Evolutionary conservation across 2,888 invertebrate genomes (phyloP).

Genomic region (Carpatolechia fugitivella): DNA sequence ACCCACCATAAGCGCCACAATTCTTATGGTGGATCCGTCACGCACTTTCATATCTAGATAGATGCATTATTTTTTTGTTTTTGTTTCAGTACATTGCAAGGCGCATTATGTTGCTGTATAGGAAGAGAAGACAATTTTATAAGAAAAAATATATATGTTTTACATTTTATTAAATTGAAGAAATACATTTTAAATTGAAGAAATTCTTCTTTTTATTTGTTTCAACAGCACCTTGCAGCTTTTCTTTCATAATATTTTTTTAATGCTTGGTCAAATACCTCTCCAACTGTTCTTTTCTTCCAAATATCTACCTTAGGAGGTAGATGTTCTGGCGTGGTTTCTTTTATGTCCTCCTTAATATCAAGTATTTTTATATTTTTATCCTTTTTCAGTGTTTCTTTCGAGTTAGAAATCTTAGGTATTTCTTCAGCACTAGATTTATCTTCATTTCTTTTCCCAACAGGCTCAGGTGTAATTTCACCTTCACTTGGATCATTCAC

Average conservation of each 20-base stretch:
- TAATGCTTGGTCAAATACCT: conserved; percentile 86
- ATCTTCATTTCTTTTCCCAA: conserved; percentile 19
- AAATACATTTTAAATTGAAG: conserved; percentile 2
- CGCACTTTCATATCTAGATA: too few species aligned
- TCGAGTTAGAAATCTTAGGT: neutral
- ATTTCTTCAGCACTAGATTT: conserved; percentile 17
- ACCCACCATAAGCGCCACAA: too few species aligned
- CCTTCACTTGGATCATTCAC: conserved; percentile 81
- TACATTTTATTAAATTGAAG: too few species aligned
- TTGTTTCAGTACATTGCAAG: conserved; percentile 79
- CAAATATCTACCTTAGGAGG: conserved; percentile 85
- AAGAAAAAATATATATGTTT: too few species aligned
- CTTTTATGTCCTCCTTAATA: conserved; percentile 22
- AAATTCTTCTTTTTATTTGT: neutral
- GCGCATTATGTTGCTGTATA: conserved; percentile 70
- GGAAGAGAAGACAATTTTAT: conserved; percentile 15
- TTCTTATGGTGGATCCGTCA: too few species aligned
- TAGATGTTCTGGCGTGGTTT: conserved; percentile 27
- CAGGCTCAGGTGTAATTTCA: conserved; percentile 34
- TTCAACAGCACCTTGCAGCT: conserved; percentile 63
- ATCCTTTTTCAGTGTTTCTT: neutral
- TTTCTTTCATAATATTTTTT: conserved; percentile 88
- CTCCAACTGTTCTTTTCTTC: conserved; percentile 91
- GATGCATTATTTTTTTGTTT: conserved; percentile 18
- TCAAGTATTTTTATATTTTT: neutral